Evolutionary conservation across 2,113 vertebrate genomes (phyloP).

Genomic region (Myanophis thanlyinensis): DNA sequence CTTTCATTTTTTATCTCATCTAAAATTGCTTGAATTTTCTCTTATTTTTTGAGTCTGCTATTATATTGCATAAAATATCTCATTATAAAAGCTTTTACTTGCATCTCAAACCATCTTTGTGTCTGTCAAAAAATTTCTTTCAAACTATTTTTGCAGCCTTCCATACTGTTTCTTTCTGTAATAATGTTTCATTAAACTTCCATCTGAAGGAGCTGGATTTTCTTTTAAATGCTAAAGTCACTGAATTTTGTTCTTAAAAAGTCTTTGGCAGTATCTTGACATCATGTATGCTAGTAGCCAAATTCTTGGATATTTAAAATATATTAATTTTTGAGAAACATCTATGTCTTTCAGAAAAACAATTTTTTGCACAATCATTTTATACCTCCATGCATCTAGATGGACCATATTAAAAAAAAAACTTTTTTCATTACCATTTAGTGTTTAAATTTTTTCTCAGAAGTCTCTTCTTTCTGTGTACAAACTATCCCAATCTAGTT

Average conservation of each 20-base stretch:
- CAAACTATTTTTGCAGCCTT: neutral
- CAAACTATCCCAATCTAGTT: neutral
- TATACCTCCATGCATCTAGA: neutral
- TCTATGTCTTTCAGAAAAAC: neutral
- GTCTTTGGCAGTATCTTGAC: neutral
- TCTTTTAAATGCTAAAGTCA: neutral
- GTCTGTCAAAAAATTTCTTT: neutral
- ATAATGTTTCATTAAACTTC: neutral
- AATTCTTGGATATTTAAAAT: neutral
- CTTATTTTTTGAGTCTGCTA: neutral
- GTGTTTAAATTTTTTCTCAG: neutral
- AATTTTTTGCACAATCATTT: neutral
- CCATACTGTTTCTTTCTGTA: neutral
- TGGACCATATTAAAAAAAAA: neutral
- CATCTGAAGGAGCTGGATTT: neutral
- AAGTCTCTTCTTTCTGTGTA: neutral
- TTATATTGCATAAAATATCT: neutral
- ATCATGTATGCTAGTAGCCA: neutral
- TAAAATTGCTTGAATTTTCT: neutral
- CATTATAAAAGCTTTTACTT: neutral
- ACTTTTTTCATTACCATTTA: neutral
- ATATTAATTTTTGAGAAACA: neutral
- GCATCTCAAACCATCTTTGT: neutral
- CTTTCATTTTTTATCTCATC: neutral
- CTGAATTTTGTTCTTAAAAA: neutral